Evolutionary conservation across 2,797 vertebrate species (phyloP).

Genomic region (Ara ararauna): DNA sequence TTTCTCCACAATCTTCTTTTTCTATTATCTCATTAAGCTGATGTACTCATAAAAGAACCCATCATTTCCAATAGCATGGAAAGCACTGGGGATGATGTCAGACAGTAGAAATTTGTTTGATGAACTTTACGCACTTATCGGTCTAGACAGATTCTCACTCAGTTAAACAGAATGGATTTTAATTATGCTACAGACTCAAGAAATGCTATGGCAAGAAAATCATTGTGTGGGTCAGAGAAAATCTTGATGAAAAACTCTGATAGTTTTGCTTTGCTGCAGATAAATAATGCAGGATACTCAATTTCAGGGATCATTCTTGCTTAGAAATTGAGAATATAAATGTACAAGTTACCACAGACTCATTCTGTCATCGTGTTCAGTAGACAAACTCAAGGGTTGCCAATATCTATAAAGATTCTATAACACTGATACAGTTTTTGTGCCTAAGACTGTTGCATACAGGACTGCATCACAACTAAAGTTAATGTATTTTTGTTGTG

Average conservation of each 20-base stretch:
- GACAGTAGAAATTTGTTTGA: not conserved
- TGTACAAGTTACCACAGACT: not conserved
- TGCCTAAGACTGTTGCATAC: not conserved
- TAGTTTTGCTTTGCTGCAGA: not conserved
- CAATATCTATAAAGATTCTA: not conserved
- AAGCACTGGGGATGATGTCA: not conserved
- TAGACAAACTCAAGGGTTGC: not conserved
- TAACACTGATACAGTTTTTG: not conserved
- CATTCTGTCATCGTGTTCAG: not conserved
- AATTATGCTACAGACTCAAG: not conserved
- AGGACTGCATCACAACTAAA: not conserved
- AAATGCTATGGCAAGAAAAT: not conserved
- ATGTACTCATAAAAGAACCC: not conserved
- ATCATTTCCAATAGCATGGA: not conserved
- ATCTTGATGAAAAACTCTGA: not conserved
- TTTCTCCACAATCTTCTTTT: not conserved
- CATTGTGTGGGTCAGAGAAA: not conserved
- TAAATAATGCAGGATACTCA: not conserved
- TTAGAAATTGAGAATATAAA: not conserved
- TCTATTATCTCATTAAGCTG: not conserved
- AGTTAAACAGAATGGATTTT: conserved; percentile 36
- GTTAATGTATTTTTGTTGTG: not conserved
- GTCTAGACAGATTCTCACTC: conserved; percentile 16
- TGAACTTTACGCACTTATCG: not conserved
- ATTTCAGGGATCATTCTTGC: conserved; percentile 7